Conservation (phyloP, 2,888 invertebrate genomes). For the Drymonia ruficornis region DNA sequence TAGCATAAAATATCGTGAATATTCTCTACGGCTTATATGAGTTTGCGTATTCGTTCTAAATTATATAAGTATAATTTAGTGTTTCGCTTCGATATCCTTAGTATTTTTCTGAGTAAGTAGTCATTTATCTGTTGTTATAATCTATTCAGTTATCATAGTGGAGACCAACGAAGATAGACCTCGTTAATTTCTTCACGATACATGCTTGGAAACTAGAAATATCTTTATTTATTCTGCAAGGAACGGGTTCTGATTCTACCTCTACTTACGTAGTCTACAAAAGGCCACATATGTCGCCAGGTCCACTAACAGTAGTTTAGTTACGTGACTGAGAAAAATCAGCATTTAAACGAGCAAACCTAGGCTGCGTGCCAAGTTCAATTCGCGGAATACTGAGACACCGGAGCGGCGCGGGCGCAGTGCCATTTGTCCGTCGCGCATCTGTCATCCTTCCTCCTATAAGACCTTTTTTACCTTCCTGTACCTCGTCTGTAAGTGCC, state of each 20-base stretch:
- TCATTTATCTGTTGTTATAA: no score
- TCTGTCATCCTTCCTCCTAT: constrained; percentile 61
- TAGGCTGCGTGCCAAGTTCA: constrained; percentile 22
- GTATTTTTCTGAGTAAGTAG: no score
- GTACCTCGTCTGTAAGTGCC: constrained; percentile 10
- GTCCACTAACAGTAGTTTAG: constrained; percentile 55
- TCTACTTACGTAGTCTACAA: constrained; percentile 34
- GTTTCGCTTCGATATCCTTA: no score
- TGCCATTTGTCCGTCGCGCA: constrained; percentile 40
- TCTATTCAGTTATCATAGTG: no score
- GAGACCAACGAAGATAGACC: background rate
- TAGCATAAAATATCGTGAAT: background rate
- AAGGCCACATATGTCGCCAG: constrained; percentile 30
- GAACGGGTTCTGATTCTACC: constrained; percentile 32
- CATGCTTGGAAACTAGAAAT: background rate
- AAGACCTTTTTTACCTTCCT: constrained; percentile 32
- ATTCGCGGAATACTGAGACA: constrained; percentile 39
- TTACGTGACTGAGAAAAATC: constrained; percentile 70
- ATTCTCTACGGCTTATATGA: no score
- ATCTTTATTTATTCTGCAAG: constrained; percentile 20
- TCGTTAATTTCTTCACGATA: background rate
- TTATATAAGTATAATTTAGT: no score
- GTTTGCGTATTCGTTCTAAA: no score
- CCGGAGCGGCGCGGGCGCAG: constrained; percentile 30
- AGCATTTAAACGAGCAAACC: constrained; percentile 48